These are phyloP conservation scores for Spea bombifrons DNA, from an alignment of 2,113 vertebrate species.

Conservation along the genomic window DNA sequence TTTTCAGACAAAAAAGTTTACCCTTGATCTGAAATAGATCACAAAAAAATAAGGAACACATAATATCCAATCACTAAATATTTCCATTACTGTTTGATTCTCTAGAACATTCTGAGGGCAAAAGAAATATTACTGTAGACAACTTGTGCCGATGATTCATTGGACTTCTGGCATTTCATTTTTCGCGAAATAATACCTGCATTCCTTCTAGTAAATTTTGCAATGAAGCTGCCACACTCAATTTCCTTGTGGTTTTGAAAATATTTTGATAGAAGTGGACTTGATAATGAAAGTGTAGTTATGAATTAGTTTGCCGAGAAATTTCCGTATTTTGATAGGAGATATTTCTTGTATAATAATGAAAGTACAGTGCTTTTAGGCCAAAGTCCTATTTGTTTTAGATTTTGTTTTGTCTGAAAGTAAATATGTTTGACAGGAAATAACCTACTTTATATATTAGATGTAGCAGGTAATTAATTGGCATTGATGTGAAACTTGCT, in stretches of 20 bases:
- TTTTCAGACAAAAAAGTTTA: slow-evolving; percentile 2
- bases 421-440: too few relatives aligned
- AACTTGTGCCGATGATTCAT: slow-evolving; percentile 36
- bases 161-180: slow-evolving; percentile 37
- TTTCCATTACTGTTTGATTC: slow-evolving; percentile 3
- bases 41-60: slow-evolving; percentile 5
- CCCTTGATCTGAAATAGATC: slow-evolving; percentile 9
- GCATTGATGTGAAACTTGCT: too few relatives aligned
- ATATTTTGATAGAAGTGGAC: slow-evolving; percentile 30
- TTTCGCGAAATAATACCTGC: slow-evolving; percentile 28
- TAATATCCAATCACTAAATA: slow-evolving; percentile 13
- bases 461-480: too few relatives aligned
- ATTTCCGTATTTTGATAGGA: neutral
- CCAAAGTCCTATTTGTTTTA: too few relatives aligned
- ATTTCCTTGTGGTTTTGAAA: slow-evolving; percentile 24
- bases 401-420: too few relatives aligned
- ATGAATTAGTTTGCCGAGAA: slow-evolving; percentile 2
- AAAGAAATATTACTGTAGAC: slow-evolving; percentile 29
- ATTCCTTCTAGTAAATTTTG: slow-evolving; percentile 35
- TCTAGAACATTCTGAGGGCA: slow-evolving; percentile 12
- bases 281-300: slow-evolving; percentile 26
- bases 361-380: too few relatives aligned
- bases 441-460: too few relatives aligned
- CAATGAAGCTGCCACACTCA: slow-evolving; percentile 34
- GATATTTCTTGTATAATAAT: neutral